Percentiles rank a stretch among this genome's conserved stretches.
Conservation (phyloP, 2,113 vertebrate genomes). For the Equus quagga region DNA sequence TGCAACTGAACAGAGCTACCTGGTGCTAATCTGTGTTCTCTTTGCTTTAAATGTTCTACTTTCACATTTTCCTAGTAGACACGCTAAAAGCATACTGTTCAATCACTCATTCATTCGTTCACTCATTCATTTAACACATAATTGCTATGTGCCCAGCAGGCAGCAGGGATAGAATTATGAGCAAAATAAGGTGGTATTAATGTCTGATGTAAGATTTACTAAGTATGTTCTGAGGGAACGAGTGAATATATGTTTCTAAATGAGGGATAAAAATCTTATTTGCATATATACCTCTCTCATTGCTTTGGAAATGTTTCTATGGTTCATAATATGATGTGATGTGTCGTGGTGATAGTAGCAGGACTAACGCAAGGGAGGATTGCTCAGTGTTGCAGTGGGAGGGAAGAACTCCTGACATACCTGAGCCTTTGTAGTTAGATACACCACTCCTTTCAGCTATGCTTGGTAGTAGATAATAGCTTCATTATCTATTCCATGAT, state of each 20-base stretch:
- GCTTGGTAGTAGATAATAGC: neutral
- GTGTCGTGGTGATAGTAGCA: neutral
- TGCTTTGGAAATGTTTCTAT: neutral
- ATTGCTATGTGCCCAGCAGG: neutral
- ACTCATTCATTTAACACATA: neutral
- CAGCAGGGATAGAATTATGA: neutral
- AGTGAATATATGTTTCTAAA: neutral
- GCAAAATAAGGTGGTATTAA: neutral
- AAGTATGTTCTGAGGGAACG: neutral
- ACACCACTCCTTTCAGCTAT: neutral
- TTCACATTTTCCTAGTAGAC: neutral
- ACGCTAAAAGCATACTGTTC: neutral
- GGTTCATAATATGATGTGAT: neutral
- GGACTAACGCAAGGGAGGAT: neutral
- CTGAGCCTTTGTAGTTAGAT: neutral
- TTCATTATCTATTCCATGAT: neutral
- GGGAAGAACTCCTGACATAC: fast-evolving
- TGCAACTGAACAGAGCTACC: neutral
- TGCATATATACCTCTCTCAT: neutral
- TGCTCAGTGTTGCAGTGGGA: neutral
- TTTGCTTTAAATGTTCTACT: neutral
- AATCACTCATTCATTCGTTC: neutral
- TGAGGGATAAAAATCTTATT: neutral
- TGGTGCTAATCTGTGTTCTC: neutral
- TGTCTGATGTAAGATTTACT: neutral